Evolutionary conservation across 1,140 invertebrate genomes (phyloP), one percentile per base, ranked within the genome.

Genomic region (Lanistes nyassanus): DNA sequence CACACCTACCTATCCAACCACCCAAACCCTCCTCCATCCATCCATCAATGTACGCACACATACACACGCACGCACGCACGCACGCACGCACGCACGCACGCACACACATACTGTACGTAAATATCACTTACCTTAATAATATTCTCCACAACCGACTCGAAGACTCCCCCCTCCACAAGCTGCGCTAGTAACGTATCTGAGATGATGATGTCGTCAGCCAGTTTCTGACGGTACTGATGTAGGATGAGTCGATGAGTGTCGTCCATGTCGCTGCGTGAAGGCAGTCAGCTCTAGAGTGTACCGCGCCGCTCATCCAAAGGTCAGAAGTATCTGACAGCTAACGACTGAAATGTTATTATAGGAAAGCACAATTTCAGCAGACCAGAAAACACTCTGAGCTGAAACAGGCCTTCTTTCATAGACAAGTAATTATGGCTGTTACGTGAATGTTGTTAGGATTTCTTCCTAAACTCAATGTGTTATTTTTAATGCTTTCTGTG

Each of bases 201-300:
- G 58, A 81, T 23, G 37, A 83, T 81, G n/a, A 83, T 64, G 71
- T 81, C 82, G 36, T 74, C 78, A n/a, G 80, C 79, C 21, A 83
- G 66, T 26, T 76, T 71, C n/a, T 74, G 62, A 11, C 75, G 75
- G 70, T 81, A 79, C n/a, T 76, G 65, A 53, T 81, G 74, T 21
- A 83, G 47, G 4, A 78, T 76, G 1, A 6, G 47, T 42, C 77
- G 36, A 23, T 83, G 80, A 51, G 55, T 29, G 21, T 76, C 76
- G 74, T 82, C 78, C 81, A 82, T 82, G 26, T 16, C 19, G 42
- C n/a, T n/a, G n/a, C n/a, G n/a, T n/a, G n/a, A n/a, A n/a, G n/a
- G n/a, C n/a, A n/a, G n/a, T n/a, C n/a, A n/a, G n/a, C n/a, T n/a
- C n/a, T n/a, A n/a, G n/a, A n/a, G n/a, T n/a, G n/a, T n/a, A n/a